These are phyloP conservation scores for Psittacula derbiana DNA, from an alignment of 2,797 vertebrate species.

Conservation along the genomic window DNA sequence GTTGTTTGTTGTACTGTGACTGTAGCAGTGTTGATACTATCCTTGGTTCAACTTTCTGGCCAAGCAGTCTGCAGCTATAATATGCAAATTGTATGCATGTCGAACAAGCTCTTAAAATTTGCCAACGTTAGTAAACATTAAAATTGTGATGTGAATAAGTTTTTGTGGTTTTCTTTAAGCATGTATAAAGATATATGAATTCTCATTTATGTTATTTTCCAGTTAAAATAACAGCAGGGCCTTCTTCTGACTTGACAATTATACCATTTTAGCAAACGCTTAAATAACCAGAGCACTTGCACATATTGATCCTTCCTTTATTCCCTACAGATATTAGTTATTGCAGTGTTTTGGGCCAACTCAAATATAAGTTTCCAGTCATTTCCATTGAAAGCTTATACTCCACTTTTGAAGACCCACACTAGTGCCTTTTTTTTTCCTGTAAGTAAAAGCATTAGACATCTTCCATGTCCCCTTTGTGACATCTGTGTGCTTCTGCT, in stretches of 20 bases:
- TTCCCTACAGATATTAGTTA: neutral
- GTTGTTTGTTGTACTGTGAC: neutral
- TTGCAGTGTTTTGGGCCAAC: neutral
- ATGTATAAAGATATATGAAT: fast-evolving
- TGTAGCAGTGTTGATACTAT: neutral
- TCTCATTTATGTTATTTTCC: neutral
- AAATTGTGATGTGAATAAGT: neutral
- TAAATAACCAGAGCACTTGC: neutral
- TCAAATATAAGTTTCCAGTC: conserved; percentile 35
- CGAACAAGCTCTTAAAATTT: neutral
- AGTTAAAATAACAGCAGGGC: neutral
- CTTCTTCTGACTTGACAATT: neutral
- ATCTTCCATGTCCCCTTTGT: neutral
- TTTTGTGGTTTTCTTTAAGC: neutral
- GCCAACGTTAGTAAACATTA: neutral
- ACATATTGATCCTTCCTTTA: neutral
- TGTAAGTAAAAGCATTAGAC: conserved; percentile 39
- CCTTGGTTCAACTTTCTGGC: neutral
- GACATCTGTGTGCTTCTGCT: conserved; percentile 73
- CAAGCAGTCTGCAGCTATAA: neutral
- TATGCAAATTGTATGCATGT: neutral
- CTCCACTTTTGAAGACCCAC: neutral
- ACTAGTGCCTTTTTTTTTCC: neutral
- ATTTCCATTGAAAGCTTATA: conserved; percentile 1
- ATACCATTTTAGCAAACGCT: neutral